Evolutionary conservation across 1,140 invertebrate species (phyloP), one percentile per base, ranked within the genome.

Genomic region (Heliconius melpomene): DNA sequence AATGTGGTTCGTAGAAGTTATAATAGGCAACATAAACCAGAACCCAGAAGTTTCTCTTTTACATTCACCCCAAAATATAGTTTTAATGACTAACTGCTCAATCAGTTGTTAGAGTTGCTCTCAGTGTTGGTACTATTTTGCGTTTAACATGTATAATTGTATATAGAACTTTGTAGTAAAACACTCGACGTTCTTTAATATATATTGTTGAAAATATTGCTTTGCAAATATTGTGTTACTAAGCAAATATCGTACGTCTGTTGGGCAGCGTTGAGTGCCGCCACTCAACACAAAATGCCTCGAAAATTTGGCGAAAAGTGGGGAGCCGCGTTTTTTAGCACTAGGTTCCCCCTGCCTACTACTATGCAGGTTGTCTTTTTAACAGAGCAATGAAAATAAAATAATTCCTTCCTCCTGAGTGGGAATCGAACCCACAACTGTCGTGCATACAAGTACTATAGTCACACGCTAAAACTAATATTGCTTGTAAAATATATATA

Each of bases 51-150:
- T 66, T 66, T 66, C 60, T 66, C 60, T 66, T 66, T 66, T 66
- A 66, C 60, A 29, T 29, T 66, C 23, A 66, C 23, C 60, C 60
- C 60, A 66, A 66, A 66, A 29, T 66, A 66, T 66, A 29, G 23
- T 29, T 66, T 66, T 66, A 66, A 66, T 66, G 60, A 66, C 60
- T 66, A 66, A n/a, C 26, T 29, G 13, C 60, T 66, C 26, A 66
- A 66, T 66, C 60, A 66, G 54, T 60, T 60, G 54, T 66, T 66
- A 5, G 23, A 66, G 60, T 66, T 66, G 13, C 60, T 66, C 6
- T 66, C n/a, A 60, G 20, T 60, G 57, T 60, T 46, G 3, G 40
- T 66, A 16, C 11, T 29, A 66, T 29, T 66, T 66, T 66, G 26
- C 3, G 13, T 66, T 66, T 66, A 13, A 26, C 26, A 66, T 29